Evolutionary conservation across 1,140 invertebrate species (phyloP).

Genomic region (Ladona fulva): DNA sequence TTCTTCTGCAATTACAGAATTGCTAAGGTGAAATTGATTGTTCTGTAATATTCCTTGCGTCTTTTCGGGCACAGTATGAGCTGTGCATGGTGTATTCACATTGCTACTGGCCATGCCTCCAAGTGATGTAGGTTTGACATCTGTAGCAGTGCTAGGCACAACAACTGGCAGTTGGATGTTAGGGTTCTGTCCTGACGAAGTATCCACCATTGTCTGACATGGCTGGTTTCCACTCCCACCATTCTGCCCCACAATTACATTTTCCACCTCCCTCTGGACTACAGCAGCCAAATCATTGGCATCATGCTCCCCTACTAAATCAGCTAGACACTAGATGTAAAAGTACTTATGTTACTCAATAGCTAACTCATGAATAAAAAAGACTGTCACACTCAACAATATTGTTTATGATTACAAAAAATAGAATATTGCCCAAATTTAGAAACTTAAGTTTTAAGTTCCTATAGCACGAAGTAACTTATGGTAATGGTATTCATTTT

Average conservation of each 20-base stretch:
- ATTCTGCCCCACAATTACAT: not conserved
- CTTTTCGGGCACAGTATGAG: not conserved
- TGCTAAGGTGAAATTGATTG: not conserved
- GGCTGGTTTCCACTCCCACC: not conserved
- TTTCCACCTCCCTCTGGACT: not conserved
- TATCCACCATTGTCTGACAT: not conserved
- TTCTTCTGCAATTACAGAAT: not conserved
- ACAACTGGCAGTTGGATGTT: not conserved
- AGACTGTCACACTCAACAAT: too few species aligned
- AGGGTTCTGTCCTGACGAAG: not conserved
- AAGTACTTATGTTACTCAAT: too few species aligned
- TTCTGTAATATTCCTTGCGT: not conserved
- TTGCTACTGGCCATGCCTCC: not conserved
- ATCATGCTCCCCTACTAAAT: not conserved
- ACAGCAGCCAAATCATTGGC: not conserved
- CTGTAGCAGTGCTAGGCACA: not conserved
- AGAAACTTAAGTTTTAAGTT: too few species aligned
- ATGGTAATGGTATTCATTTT: too few species aligned
- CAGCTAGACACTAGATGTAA: not conserved
- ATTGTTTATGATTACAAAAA: too few species aligned
- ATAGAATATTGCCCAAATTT: too few species aligned
- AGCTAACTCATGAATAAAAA: too few species aligned
- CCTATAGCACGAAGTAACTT: too few species aligned
- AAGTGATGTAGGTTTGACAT: not conserved
- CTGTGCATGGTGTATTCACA: not conserved